Evolutionary conservation across 2,797 vertebrate genomes (phyloP).

Genomic region (Myiotriccus ornatus): DNA sequence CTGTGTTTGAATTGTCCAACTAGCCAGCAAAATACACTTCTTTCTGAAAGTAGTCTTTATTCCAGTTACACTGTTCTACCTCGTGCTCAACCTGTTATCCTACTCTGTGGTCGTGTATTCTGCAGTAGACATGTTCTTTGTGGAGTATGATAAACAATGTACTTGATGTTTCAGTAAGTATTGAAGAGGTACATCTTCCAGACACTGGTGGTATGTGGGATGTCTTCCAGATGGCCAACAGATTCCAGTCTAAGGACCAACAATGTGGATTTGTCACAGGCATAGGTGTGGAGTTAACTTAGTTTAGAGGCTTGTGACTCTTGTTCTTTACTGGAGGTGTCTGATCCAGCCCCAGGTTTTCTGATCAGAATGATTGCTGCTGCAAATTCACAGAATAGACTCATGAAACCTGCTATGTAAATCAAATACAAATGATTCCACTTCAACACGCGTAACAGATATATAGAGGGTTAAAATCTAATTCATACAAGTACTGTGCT

Average conservation of each 20-base stretch:
- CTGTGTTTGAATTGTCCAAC: not conserved
- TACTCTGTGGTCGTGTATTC: not conserved
- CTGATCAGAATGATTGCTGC: not conserved
- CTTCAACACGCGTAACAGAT: not conserved
- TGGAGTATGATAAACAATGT: not conserved
- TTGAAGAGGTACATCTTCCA: not conserved
- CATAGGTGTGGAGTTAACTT: not conserved
- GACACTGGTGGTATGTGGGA: rapidly evolving
- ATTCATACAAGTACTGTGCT: not conserved
- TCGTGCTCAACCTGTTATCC: not conserved
- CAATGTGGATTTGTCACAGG: not conserved
- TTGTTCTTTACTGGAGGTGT: not conserved
- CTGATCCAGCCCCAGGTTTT: not conserved
- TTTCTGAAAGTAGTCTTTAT: not conserved
- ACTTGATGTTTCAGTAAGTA: not conserved
- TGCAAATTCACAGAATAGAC: not conserved
- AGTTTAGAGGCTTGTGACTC: not conserved
- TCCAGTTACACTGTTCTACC: not conserved
- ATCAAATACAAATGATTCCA: not conserved
- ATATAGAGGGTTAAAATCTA: not conserved
- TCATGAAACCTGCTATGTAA: not conserved
- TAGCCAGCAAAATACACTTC: not conserved
- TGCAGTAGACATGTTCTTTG: not conserved
- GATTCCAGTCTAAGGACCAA: not conserved
- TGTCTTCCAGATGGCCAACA: not conserved